Evolutionary conservation across 2,888 invertebrate species (phyloP).

Genomic region (Polyploca ridens): DNA sequence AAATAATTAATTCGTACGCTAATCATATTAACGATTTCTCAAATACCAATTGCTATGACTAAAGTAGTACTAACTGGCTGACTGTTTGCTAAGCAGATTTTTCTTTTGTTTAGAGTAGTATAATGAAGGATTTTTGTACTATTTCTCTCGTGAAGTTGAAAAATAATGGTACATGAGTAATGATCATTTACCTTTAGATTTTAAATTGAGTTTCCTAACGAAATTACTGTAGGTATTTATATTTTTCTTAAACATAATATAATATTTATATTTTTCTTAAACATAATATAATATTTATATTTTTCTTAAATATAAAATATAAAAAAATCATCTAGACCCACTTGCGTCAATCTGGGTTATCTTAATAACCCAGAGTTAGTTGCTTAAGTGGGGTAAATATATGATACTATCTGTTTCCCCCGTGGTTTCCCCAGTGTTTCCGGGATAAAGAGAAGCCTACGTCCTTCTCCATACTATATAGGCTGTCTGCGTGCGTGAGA

Average conservation of each 20-base stretch:
- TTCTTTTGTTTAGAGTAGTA: conserved; percentile 25
- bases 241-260: neutral
- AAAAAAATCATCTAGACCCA: neutral
- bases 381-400: too few relatives aligned
- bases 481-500: too few relatives aligned
- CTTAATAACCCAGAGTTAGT: too few relatives aligned
- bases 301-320: too few relatives aligned
- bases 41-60: conserved; percentile 32
- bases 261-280: neutral
- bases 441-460: too few relatives aligned
- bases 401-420: too few relatives aligned
- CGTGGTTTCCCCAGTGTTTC: too few relatives aligned
- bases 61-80: conserved; percentile 28
- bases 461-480: too few relatives aligned
- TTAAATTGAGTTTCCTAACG: too few relatives aligned
- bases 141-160: neutral
- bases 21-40: conserved; percentile 66
- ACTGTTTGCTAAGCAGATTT: conserved; percentile 29
- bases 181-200: too few relatives aligned
- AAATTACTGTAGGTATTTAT: too few relatives aligned
- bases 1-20: conserved; percentile 57
- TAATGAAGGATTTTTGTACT: conserved; percentile 19
- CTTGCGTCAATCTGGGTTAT: too few relatives aligned
- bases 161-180: neutral
- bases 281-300: neutral